Evolutionary conservation across 2,113 vertebrate genomes (phyloP), one percentile per base, ranked within the genome.

Genomic region (Himantopus leucocephalus): DNA sequence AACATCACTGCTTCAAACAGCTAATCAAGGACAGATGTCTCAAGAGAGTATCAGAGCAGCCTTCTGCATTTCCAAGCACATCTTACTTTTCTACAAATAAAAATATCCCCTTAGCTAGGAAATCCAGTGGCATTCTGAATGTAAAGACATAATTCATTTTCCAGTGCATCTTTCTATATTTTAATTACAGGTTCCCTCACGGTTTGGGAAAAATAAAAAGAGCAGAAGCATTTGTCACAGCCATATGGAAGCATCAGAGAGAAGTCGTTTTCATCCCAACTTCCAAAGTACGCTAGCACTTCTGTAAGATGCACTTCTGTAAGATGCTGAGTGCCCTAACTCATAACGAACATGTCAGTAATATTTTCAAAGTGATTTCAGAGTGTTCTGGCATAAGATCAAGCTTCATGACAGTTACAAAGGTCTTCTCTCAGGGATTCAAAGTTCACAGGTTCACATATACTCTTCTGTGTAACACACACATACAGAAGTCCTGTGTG

Each of bases 21-120:
- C 79, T 96, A 79, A 97, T 87, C 88, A 92, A 96, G 87, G 66
- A 90, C 75, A 94, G 90, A 92, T 60, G 35, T 91, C 70, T 93
- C 63, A 47, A 88, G 59, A 85, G 70, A 94, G 19, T 58, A 76
- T 50, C 70, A 93, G 79, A 95, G 43, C 34, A 84, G 47, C 16
- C 73, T 94, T 75, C 52, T 87, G 34, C 18, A 80, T 84, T 95
- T 96, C 32, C 76, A 85, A 87, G 68, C 32, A 88, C 2, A 1
- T 85, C 56, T 84, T 27, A 50, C 71, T 88, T 91, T 90, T 47
- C 62, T 53, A 87, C n/a, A 88, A 71, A 84, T 43, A 91, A 89
- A 95, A 95, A 83, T 71, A 93, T 30, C 27, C 20, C 32, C 34
- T 35, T 15, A 59, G 20, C 41, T 78, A 80, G 24, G 37, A 95